These are phyloP conservation scores for Callosobruchus maculatus DNA, from an alignment of 2,888 invertebrate species.

Conservation along the genomic window DNA sequence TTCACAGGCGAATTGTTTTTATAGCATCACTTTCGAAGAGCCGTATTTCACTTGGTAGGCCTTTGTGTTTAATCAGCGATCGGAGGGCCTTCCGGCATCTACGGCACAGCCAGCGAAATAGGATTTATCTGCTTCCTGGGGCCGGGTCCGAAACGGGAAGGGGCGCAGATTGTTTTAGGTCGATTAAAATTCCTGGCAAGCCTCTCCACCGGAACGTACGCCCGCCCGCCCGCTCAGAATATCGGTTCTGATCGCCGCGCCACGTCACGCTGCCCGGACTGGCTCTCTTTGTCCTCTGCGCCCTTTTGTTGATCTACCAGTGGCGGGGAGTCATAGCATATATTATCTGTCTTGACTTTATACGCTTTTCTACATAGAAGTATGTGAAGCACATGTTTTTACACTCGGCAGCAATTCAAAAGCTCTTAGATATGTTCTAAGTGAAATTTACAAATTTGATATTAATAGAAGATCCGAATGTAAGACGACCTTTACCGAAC, in stretches of 20 bases:
- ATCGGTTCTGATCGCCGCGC: not conserved
- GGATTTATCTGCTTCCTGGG: constrained; percentile 47
- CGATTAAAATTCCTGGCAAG: constrained; percentile 49
- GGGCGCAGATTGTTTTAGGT: constrained; percentile 49
- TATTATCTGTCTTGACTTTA: too few relatives aligned
- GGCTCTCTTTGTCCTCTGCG: constrained; percentile 34
- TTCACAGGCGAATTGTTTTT: constrained; percentile 9
- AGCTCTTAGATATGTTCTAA: too few relatives aligned
- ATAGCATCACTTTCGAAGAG: constrained; percentile 20
- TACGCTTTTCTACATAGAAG: too few relatives aligned
- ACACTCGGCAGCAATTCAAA: too few relatives aligned
- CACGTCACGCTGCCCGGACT: constrained; percentile 31
- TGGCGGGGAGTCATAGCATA: constrained; percentile 11
- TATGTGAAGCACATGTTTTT: too few relatives aligned
- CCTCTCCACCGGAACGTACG: constrained; percentile 14
- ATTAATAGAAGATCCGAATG: too few relatives aligned
- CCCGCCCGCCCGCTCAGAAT: not conserved
- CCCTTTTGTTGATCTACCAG: constrained; percentile 26
- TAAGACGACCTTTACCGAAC: too few relatives aligned
- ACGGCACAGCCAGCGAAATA: constrained; percentile 34
- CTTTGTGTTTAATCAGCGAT: constrained; percentile 30
- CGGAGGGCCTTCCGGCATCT: not conserved
- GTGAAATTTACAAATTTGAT: too few relatives aligned
- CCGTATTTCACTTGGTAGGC: constrained; percentile 26
- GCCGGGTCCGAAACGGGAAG: not conserved